These are phyloP conservation scores for Frankliniella fusca DNA, from an alignment of 2,888 invertebrate species.

Conservation along the genomic window DNA sequence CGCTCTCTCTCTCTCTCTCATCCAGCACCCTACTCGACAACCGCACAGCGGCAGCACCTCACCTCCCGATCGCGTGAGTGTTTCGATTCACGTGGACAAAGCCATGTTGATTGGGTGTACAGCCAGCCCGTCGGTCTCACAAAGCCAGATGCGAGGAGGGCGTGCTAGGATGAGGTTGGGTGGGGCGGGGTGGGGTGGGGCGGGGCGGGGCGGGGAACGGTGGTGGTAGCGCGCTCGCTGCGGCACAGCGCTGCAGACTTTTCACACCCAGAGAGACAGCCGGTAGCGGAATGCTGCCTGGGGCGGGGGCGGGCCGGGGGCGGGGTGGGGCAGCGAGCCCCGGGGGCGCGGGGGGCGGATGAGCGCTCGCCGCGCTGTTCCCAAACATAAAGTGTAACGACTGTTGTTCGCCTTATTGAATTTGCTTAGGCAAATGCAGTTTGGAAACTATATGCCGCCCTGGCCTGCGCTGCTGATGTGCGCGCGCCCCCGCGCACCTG, in stretches of 20 bases:
- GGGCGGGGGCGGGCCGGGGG: no score
- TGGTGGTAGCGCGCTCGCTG: no score
- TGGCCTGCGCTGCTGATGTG: no score
- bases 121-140: not conserved
- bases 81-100: slow-evolving; percentile 12
- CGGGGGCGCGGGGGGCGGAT: not conserved
- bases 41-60: no score
- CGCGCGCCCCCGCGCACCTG: no score
- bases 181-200: not conserved
- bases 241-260: no score
- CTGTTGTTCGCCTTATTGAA: no score
- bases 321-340: not conserved
- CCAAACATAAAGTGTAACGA: not conserved
- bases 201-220: not conserved
- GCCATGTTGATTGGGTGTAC: not conserved
- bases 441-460: no score
- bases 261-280: not conserved
- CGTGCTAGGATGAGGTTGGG: not conserved
- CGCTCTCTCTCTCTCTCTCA: no score
- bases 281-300: not conserved
- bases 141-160: not conserved
- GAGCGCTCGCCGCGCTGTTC: not conserved
- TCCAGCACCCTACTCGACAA: no score
- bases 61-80: not conserved
- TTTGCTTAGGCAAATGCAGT: no score